Evolutionary conservation across 2,888 invertebrate genomes (phyloP).

Genomic region (Aspidiotus destructor): DNA sequence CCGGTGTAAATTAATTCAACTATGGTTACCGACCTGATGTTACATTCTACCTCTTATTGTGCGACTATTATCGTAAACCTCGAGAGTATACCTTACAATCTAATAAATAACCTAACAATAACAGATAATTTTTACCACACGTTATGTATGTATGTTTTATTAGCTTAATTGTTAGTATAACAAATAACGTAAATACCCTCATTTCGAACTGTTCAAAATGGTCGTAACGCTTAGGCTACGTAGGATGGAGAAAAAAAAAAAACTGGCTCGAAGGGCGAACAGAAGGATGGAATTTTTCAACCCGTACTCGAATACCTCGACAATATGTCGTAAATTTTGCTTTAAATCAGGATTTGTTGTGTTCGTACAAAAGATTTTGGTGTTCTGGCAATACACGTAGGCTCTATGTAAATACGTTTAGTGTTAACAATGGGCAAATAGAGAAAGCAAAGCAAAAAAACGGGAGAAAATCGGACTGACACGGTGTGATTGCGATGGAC

Average conservation of each 20-base stretch:
- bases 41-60: background rate
- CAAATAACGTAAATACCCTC: background rate
- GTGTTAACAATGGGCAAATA: too few relatives aligned
- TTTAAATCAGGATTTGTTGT: constrained; percentile 2
- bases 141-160: constrained; percentile 25
- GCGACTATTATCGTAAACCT: constrained; percentile 1
- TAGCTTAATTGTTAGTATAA: constrained; percentile 20
- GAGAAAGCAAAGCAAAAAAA: too few relatives aligned
- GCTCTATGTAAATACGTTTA: too few relatives aligned
- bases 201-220: constrained; percentile 6
- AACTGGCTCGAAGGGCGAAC: background rate
- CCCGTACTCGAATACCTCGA: background rate
- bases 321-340: background rate
- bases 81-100: constrained; percentile 11
- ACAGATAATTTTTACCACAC: constrained; percentile 29
- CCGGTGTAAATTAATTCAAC: background rate
- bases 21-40: constrained; percentile 4
- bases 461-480: too few relatives aligned
- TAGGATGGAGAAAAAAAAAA: background rate
- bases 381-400: too few relatives aligned
- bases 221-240: background rate
- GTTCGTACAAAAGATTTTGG: background rate
- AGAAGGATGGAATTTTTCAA: background rate
- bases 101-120: constrained; percentile 30
- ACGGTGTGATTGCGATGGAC: too few relatives aligned